These are phyloP conservation scores for Cynopterus brachyotis DNA, from an alignment of 2,113 vertebrate species.

Conservation along the genomic window DNA sequence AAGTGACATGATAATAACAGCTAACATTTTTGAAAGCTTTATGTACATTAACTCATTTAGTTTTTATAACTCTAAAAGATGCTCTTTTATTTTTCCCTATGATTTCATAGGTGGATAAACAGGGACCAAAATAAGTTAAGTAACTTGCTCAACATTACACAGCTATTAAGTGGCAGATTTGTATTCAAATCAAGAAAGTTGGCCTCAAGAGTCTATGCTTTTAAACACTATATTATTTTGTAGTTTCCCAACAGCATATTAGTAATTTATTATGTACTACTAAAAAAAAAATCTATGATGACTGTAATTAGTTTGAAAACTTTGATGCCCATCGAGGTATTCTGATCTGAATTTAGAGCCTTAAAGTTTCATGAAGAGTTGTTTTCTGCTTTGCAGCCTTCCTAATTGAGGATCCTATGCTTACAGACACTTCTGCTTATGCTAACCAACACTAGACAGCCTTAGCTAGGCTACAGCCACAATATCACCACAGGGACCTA, in stretches of 20 bases:
- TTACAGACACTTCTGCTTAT: background rate
- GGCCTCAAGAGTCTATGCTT: background rate
- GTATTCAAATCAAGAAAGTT: background rate
- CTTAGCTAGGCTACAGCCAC: background rate
- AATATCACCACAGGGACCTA: background rate
- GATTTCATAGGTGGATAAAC: background rate
- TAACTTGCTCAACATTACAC: background rate
- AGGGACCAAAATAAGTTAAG: background rate
- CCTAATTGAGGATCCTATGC: background rate
- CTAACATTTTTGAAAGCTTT: background rate
- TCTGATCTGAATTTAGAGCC: background rate
- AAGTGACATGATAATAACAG: background rate
- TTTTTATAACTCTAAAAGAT: background rate
- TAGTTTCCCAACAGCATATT: background rate
- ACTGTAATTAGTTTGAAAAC: background rate
- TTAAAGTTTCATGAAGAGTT: background rate
- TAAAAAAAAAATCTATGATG: background rate
- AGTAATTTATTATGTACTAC: background rate
- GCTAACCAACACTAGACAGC: background rate
- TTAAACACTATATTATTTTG: background rate
- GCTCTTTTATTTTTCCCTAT: background rate
- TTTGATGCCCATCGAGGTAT: background rate
- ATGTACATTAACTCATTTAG: background rate
- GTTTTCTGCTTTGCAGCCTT: background rate
- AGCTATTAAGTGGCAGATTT: background rate